phyloP scores from a whole-genome alignment of 2,888 invertebrate species.

The Oscheius sp. region DNA sequence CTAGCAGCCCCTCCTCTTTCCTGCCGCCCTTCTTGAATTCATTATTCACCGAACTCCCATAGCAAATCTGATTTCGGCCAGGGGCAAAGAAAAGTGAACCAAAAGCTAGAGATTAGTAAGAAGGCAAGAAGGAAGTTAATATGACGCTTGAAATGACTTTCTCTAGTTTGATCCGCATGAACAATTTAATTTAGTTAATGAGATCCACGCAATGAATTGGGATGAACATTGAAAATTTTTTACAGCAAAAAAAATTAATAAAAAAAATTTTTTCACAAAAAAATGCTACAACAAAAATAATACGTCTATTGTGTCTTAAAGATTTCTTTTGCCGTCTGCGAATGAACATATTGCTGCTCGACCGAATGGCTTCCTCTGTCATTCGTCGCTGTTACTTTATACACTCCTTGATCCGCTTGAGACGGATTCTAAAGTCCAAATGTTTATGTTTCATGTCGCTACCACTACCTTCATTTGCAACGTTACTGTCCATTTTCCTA shows the following conservation, averaged over 20 bases:
- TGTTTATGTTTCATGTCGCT: not conserved
- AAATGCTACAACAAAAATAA: not conserved
- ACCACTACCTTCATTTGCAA: slow-evolving; percentile 63
- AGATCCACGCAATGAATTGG: no score
- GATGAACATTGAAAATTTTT: not conserved
- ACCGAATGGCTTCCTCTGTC: slow-evolving; percentile 60
- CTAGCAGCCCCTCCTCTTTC: no score
- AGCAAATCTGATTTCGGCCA: no score
- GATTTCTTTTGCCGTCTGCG: slow-evolving; percentile 66
- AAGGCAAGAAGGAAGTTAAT: no score
- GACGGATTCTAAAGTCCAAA: slow-evolving; percentile 62
- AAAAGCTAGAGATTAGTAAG: no score
- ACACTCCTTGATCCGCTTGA: slow-evolving; percentile 69
- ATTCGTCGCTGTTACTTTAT: slow-evolving; percentile 68
- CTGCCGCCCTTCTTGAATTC: no score
- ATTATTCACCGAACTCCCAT: no score
- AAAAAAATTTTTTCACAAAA: not conserved
- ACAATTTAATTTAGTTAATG: no score
- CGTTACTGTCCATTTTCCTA: slow-evolving; percentile 69
- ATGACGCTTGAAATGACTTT: no score
- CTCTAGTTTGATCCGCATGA: no score
- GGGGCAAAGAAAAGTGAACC: no score
- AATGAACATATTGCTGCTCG: slow-evolving; percentile 66
- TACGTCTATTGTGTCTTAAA: slow-evolving; percentile 60
- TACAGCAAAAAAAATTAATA: not conserved